Base-by-base conservation (phyloP, 2,888 invertebrate species). In the Pristionchus japonicus region DNA sequence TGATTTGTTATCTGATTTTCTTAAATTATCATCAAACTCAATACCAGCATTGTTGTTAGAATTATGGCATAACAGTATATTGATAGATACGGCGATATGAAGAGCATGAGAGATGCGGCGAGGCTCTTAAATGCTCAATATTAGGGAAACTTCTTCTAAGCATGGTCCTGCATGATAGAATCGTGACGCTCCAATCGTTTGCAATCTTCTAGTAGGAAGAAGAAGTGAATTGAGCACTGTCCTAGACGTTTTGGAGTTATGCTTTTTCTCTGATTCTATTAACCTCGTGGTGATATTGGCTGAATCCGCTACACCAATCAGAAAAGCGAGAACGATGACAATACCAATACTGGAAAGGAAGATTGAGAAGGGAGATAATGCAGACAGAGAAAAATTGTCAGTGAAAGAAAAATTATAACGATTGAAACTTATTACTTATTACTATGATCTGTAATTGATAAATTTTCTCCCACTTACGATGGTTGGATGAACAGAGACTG, bases 251-350 rank as follows among this genome's bases (percentile, higher is more conserved):
- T 23, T n/a, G 3, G n/a, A 57, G 4, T 11, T 13, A 57, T 4
- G 17, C n/a, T n/a, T n/a, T n/a, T n/a, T n/a, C n/a, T n/a, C n/a
- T n/a, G n/a, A n/a, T n/a, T n/a, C n/a, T n/a, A 20, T 4, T 7
- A 27, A 77, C 77, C 77, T 34, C 9, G 47, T 49, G 2, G 57
- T 64, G 43, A 43, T 85, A n/a, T 67, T 85, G n/a, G 85, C 85
- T 20, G 85, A 64, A n/a, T 85, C 85, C 27, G 31, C 85, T 0
- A 85, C 3, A 34, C 85, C 85, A 27, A 37, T 34, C n/a, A 85
- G 67, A 37, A 85, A 85, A 11, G n/a, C 85, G 64, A 85, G n/a
- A 31, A 85, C 23, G 15, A 85, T n/a, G n/a, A n/a, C n/a, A n/a
- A n/a, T n/a, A n/a, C n/a, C n/a, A n/a, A n/a, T n/a, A n/a, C n/a